Conservation (phyloP, 1,140 invertebrate species). For the Doryteuthis pealeii region DNA sequence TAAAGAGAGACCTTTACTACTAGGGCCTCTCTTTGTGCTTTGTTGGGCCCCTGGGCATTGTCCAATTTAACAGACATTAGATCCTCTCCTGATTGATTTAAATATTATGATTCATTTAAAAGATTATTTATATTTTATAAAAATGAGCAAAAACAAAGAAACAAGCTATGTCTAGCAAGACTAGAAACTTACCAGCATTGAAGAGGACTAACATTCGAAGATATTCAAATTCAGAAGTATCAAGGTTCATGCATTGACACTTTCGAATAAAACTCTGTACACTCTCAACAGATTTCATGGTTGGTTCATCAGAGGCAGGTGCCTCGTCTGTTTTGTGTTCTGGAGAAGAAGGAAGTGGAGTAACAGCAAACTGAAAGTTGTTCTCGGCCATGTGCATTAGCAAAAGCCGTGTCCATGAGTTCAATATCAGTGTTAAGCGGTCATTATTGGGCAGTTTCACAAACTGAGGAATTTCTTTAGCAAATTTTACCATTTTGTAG, state of each 20-base stretch:
- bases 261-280: slow-evolving; percentile 55
- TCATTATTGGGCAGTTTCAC: slow-evolving; percentile 48
- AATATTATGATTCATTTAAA: too few relatives aligned
- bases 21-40: too few relatives aligned
- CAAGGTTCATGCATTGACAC: slow-evolving; percentile 51
- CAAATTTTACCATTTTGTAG: slow-evolving; percentile 55
- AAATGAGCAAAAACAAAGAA: too few relatives aligned
- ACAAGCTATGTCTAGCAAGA: too few relatives aligned
- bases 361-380: slow-evolving; percentile 58
- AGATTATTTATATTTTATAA: too few relatives aligned
- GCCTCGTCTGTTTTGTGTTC: slow-evolving; percentile 4
- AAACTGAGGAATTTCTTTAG: slow-evolving; percentile 54
- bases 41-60: too few relatives aligned
- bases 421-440: slow-evolving; percentile 50
- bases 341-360: slow-evolving; percentile 34
- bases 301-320: slow-evolving; percentile 38
- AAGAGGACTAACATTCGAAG: slow-evolving; percentile 56
- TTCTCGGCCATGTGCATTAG: slow-evolving; percentile 57
- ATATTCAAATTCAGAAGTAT: slow-evolving; percentile 53
- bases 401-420: slow-evolving; percentile 53
- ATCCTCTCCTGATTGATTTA: too few relatives aligned
- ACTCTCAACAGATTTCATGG: slow-evolving; percentile 54
- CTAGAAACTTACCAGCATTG: slow-evolving; percentile 48
- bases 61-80: too few relatives aligned
- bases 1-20: too few relatives aligned